Conservation (phyloP, 2,113 vertebrate genomes). For the Gymnocephalus cernua region DNA sequence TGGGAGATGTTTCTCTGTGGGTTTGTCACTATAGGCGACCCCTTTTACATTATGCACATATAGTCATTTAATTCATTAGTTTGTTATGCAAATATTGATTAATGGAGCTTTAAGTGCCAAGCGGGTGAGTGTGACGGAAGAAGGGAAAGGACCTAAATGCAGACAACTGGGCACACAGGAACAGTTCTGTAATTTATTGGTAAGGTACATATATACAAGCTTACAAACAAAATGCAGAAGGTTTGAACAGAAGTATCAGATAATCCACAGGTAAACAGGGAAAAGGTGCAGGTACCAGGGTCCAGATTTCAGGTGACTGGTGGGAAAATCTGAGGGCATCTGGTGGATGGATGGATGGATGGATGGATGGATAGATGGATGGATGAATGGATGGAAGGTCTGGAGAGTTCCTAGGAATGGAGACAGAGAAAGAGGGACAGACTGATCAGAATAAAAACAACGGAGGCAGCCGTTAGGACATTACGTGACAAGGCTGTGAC, state of each 20-base stretch:
- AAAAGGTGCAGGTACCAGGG: not conserved
- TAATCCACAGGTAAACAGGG: not conserved
- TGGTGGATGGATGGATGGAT: not conserved
- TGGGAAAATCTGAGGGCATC: not conserved
- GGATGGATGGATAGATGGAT: no score
- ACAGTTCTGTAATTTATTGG: not conserved
- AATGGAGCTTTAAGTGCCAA: not conserved
- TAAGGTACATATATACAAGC: not conserved
- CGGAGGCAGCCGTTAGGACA: not conserved
- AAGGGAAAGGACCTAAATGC: not conserved
- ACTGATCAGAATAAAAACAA: not conserved
- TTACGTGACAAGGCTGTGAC: not conserved
- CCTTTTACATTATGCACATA: not conserved
- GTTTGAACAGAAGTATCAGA: not conserved
- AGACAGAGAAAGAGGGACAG: not conserved
- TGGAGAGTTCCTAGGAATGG: not conserved
- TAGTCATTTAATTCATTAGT: not conserved
- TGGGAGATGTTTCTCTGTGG: not conserved
- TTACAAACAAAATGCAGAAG: not conserved
- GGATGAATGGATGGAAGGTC: not conserved
- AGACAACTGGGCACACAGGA: not conserved
- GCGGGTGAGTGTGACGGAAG: not conserved
- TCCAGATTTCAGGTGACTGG: not conserved
- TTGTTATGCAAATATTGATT: not conserved
- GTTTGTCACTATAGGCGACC: not conserved